Evolutionary conservation across 2,113 vertebrate genomes (phyloP).

Genomic region (Mesembrinibis cayennensis): DNA sequence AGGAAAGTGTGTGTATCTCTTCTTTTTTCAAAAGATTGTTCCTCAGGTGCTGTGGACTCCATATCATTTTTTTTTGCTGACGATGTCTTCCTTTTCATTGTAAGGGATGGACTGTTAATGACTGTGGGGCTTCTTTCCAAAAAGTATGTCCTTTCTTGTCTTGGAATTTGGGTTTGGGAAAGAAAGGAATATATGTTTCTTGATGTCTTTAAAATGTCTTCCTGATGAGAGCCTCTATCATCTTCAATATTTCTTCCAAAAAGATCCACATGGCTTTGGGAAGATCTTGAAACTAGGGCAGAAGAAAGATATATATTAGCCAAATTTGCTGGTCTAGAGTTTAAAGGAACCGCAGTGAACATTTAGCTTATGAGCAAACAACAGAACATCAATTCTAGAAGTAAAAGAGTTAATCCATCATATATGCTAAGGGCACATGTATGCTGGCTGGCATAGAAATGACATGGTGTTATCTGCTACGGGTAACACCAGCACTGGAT

Average conservation of each 20-base stretch:
- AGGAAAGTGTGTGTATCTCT: background rate
- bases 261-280: background rate
- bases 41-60: background rate
- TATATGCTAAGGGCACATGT: rapidly evolving
- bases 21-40: background rate
- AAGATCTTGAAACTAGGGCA: conserved; percentile 12
- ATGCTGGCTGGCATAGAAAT: background rate
- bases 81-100: background rate
- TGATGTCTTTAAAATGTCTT: background rate
- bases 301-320: background rate
- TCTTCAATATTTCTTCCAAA: background rate
- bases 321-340: background rate
- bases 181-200: background rate
- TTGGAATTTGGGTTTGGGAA: background rate
- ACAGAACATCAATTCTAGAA: background rate
- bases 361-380: background rate
- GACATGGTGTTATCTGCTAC: background rate
- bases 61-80: background rate
- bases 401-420: background rate
- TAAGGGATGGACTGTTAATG: background rate
- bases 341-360: background rate
- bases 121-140: background rate
- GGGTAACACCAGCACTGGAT: background rate
- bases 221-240: background rate
- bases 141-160: background rate